Conservation (phyloP, 2,797 vertebrate species). For the Lates japonicus region DNA sequence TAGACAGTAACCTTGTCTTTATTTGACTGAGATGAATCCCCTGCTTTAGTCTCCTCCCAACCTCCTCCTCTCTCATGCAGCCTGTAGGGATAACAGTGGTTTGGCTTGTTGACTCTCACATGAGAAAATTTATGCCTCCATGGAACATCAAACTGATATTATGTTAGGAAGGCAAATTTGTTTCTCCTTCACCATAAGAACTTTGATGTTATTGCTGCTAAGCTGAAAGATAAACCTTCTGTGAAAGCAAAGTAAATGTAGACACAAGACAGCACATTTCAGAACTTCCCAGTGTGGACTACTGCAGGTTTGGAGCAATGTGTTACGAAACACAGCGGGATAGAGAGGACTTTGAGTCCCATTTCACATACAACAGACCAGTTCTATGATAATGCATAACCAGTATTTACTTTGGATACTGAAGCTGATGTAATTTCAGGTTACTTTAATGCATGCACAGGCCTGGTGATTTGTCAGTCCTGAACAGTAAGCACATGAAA, state of each 20-base stretch:
- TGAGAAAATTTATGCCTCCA: neutral
- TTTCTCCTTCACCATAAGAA: conserved; percentile 6
- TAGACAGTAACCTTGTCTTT: conserved; percentile 35
- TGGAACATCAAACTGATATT: neutral
- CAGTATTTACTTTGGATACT: conserved; percentile 39
- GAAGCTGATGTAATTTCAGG: neutral
- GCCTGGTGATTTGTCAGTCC: neutral
- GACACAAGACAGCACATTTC: neutral
- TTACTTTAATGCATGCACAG: neutral
- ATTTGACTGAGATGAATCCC: conserved; percentile 15
- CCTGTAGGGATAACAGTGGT: neutral
- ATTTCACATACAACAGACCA: neutral
- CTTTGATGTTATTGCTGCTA: neutral
- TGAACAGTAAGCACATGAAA: neutral
- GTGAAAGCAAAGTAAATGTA: conserved; percentile 4
- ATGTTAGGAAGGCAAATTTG: conserved; percentile 2
- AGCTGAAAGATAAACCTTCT: conserved; percentile 1
- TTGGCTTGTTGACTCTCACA: conserved; percentile 30
- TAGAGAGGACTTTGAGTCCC: conserved; percentile 36
- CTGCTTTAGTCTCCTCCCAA: conserved; percentile 25
- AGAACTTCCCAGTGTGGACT: neutral
- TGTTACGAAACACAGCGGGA: conserved; percentile 21
- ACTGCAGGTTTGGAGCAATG: conserved; percentile 20
- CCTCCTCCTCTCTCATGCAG: neutral
- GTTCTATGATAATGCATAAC: conserved; percentile 17